Evolutionary conservation across 2,797 vertebrate species (phyloP).

Genomic region (Channallabes apus): DNA sequence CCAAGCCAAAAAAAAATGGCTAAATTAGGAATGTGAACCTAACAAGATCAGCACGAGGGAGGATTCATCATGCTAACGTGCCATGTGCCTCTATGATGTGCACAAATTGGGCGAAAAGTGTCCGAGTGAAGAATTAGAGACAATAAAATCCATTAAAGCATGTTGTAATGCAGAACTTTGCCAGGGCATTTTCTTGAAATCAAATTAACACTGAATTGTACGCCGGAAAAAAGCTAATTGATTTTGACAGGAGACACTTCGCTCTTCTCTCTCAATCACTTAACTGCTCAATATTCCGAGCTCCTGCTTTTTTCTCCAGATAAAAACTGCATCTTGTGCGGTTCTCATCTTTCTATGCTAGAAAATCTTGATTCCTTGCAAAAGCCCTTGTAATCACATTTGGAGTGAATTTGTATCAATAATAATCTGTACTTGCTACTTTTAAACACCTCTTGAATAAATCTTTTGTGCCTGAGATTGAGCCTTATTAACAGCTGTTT

Average conservation of each 20-base stretch:
- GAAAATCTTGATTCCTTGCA: constrained; percentile 38
- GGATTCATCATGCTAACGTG: constrained; percentile 33
- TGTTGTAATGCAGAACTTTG: constrained; percentile 54
- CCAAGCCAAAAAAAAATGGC: constrained; percentile 35
- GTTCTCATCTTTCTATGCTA: constrained; percentile 45
- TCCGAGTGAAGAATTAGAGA: constrained; percentile 45
- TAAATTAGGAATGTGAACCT: constrained; percentile 42
- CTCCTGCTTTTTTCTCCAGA: constrained; percentile 31
- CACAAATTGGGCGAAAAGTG: constrained; percentile 45
- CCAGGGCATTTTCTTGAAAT: constrained; percentile 54
- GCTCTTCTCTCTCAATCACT: constrained; percentile 52
- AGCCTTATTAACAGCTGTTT: constrained; percentile 35
- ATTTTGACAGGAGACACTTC: constrained; percentile 66
- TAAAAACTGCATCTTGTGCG: constrained; percentile 37
- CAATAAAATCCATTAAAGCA: constrained; percentile 51
- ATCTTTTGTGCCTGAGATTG: constrained; percentile 5
- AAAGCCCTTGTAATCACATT: constrained; percentile 45
- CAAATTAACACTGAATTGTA: constrained; percentile 51
- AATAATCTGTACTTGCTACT: constrained; percentile 22
- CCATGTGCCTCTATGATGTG: constrained; percentile 23
- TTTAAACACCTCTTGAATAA: constrained; percentile 35
- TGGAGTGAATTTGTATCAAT: constrained; percentile 31
- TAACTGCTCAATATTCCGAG: constrained; percentile 36
- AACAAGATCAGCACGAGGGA: constrained; percentile 42
- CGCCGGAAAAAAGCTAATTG: constrained; percentile 71